phyloP scores from a whole-genome alignment of 1,140 invertebrate species.

The Ylistrum balloti region DNA sequence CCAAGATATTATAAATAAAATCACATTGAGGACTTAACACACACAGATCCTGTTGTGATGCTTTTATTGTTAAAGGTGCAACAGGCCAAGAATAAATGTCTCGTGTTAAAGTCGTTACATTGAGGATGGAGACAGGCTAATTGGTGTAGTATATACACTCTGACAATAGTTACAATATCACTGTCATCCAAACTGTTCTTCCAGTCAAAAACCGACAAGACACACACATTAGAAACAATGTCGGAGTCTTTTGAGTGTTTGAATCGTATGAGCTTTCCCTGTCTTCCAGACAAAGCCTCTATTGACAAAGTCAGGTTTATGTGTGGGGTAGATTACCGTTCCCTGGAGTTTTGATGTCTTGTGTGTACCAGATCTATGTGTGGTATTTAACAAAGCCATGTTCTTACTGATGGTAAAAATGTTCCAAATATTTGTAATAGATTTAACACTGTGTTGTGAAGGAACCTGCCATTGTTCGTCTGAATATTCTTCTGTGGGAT shows the following conservation, averaged over 20 bases:
- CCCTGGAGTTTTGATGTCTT: neutral
- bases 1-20: neutral
- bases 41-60: neutral
- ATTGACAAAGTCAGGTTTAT: constrained; percentile 14
- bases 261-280: constrained; percentile 25
- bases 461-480: neutral
- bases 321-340: neutral
- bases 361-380: neutral
- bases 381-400: constrained; percentile 4
- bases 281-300: constrained; percentile 24
- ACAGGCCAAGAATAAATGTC: neutral
- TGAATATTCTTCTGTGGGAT: neutral
- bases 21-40: neutral
- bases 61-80: neutral
- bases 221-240: constrained; percentile 38
- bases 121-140: neutral
- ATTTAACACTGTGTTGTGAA: neutral
- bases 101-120: neutral
- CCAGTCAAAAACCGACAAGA: constrained; percentile 7
- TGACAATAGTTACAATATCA: constrained; percentile 20
- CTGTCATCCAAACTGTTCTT: neutral
- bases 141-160: neutral
- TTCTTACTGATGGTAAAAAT: neutral
- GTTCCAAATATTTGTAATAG: neutral
- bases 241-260: neutral